Percentiles rank a stretch among this genome's conserved stretches.
Evolutionary conservation across 2,113 vertebrate species (phyloP).

Genomic region (Zootoca vivipara): DNA sequence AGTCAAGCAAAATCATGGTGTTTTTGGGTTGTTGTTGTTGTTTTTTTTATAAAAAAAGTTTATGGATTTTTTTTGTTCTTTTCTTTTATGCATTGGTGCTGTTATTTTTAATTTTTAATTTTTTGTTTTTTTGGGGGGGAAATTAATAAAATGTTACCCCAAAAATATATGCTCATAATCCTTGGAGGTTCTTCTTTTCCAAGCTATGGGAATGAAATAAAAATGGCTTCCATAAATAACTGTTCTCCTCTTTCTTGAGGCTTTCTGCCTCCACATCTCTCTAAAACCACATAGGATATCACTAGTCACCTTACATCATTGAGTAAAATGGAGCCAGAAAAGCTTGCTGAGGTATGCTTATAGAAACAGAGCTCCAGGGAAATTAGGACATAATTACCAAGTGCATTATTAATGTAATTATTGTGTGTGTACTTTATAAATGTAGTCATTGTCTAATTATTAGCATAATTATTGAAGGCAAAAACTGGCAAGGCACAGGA

Average conservation of each 20-base stretch:
- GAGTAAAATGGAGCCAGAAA: not conserved
- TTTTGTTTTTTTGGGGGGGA: no score
- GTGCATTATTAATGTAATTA: not conserved
- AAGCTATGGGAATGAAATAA: slow-evolving; percentile 1
- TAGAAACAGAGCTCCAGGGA: not conserved
- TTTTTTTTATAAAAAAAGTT: no score
- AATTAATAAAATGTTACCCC: no score
- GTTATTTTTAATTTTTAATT: no score
- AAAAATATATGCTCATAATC: no score
- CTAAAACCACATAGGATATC: slow-evolving; percentile 14
- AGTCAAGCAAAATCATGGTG: no score
- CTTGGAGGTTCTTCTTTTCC: no score
- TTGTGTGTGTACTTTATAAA: not conserved
- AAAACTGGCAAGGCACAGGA: not conserved
- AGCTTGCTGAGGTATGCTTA: not conserved
- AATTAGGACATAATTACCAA: not conserved
- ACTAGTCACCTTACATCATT: slow-evolving; percentile 14
- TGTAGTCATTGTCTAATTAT: not conserved
- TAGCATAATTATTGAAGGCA: not conserved
- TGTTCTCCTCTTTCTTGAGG: slow-evolving; percentile 68
- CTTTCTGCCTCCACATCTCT: not conserved
- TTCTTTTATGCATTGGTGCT: no score
- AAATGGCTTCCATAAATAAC: slow-evolving; percentile 57
- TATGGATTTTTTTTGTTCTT: no score
- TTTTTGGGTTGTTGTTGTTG: no score